These are phyloP conservation scores for Halisarca cf. caerulea DNA, from an alignment of 37 sponge, comb jelly and placozoan species.

Conservation along the genomic window DNA sequence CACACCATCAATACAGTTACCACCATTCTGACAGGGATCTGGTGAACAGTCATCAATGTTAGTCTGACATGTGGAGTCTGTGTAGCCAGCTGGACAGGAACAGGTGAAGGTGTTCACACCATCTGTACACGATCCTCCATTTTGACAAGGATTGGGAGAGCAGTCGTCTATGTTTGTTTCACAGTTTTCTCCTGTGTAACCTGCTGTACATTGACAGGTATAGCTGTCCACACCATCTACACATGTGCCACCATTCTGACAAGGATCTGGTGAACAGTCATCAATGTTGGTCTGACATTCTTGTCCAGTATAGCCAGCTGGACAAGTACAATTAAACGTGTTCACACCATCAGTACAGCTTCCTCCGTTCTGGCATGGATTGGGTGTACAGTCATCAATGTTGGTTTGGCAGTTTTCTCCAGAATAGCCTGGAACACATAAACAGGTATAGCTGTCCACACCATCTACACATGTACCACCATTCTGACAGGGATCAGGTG, in stretches of 20 bases:
- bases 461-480: constrained; percentile 22
- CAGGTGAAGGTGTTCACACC: constrained; percentile 18
- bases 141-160: constrained; percentile 1
- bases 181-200: constrained; percentile 16
- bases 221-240: constrained; percentile 8
- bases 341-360: constrained; percentile 38
- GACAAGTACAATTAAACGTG: constrained; percentile 19
- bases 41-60: constrained; percentile 43
- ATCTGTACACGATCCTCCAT: constrained; percentile 5
- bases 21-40: constrained; percentile 49
- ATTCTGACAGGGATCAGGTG: constrained; percentile 9
- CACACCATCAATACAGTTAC: constrained; percentile 36
- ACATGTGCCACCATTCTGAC: constrained; percentile 15
- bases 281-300: constrained; percentile 32
- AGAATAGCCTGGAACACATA: constrained; percentile 16
- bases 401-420: constrained; percentile 33
- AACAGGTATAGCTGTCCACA: constrained; percentile 13
- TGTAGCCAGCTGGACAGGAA: constrained; percentile 10
- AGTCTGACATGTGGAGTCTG: constrained; percentile 26
- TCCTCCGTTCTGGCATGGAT: constrained; percentile 51
- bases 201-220: background rate
- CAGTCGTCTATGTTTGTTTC: constrained; percentile 37
- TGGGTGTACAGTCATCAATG: constrained; percentile 29
- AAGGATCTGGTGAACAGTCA: constrained; percentile 26
- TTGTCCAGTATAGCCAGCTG: constrained; percentile 34